phyloP scores from a whole-genome alignment of 2,113 vertebrate genomes.

The Python bivittatus region DNA sequence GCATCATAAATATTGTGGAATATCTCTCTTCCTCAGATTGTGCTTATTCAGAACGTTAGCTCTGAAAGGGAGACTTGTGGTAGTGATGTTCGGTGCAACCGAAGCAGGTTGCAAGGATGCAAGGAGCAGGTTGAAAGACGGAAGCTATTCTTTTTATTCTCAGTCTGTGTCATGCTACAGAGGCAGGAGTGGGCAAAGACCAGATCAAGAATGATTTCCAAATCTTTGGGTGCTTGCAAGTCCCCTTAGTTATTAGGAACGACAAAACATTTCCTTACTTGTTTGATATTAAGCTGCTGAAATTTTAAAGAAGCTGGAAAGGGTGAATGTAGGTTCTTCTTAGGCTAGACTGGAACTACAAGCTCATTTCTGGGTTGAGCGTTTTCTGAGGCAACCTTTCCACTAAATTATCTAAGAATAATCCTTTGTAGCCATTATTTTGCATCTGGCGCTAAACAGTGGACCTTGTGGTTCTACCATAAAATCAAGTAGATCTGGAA shows the following conservation, averaged over 20 bases:
- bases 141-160: background rate
- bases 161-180: background rate
- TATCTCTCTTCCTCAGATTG: background rate
- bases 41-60: background rate
- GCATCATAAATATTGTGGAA: background rate
- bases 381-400: background rate
- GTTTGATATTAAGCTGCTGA: background rate
- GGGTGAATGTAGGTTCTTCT: background rate
- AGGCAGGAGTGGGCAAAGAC: background rate
- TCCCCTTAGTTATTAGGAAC: background rate
- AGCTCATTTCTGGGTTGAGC: background rate
- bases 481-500: background rate
- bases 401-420: background rate
- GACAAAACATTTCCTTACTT: background rate
- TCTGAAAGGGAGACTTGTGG: background rate
- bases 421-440: background rate
- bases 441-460: background rate
- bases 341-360: background rate
- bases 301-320: background rate
- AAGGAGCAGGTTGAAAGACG: background rate
- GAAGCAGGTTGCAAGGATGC: no score
- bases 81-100: background rate
- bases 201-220: background rate
- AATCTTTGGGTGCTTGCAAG: background rate
- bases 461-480: background rate